A percentile compares a stretch with the other conserved stretches of the same genome.
Evolutionary conservation across 2,797 vertebrate species (phyloP).

Genomic region (Ficedula albicollis): DNA sequence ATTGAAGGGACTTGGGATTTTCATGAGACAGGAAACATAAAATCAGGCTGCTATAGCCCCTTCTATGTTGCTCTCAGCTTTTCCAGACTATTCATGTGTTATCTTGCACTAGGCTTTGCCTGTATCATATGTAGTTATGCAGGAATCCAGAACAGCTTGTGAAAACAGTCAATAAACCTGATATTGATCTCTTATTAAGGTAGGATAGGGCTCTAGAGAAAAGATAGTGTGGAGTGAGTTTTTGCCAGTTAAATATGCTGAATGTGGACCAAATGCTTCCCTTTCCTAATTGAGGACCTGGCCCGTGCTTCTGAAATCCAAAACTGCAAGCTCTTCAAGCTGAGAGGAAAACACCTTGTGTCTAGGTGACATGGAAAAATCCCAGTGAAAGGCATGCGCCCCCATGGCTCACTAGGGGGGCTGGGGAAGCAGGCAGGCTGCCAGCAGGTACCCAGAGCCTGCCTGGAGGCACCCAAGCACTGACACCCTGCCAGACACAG

Average conservation of each 20-base stretch:
- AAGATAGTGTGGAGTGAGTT: not conserved
- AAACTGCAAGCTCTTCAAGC: not conserved
- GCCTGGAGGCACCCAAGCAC: not conserved
- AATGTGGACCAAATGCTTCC: not conserved
- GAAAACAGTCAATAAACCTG: not conserved
- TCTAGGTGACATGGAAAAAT: not conserved
- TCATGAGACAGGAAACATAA: not conserved
- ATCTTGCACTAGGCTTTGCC: not conserved
- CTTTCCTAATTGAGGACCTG: not conserved
- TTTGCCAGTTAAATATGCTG: not conserved
- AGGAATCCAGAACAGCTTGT: not conserved
- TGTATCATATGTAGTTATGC: not conserved
- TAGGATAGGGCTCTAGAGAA: not conserved
- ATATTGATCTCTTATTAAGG: not conserved
- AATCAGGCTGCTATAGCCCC: not conserved
- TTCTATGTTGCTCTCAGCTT: not conserved
- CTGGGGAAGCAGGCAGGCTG: not conserved
- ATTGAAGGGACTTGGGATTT: not conserved
- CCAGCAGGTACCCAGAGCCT: not conserved
- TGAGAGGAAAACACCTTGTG: not conserved
- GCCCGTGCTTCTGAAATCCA: not conserved
- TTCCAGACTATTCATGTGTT: not conserved
- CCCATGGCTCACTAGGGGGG: not conserved
- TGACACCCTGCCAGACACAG: not conserved
- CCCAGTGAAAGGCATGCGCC: not conserved